phyloP scores from a whole-genome alignment of 2,797 vertebrate species.

The Prionace glauca region DNA sequence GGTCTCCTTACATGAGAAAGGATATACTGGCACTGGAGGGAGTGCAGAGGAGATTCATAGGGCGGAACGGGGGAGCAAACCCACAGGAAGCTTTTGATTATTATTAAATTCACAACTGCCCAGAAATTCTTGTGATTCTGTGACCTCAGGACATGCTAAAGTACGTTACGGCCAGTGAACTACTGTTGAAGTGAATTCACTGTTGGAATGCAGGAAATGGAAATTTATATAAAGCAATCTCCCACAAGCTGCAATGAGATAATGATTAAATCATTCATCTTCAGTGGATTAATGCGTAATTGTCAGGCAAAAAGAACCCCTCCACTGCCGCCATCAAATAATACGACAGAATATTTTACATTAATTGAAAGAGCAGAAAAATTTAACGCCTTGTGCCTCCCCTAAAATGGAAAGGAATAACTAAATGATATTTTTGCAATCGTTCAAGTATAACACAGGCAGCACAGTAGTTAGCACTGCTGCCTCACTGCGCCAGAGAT shows the following conservation, averaged over 20 bases:
- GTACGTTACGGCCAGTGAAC: not conserved
- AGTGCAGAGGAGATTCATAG: too few species aligned
- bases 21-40: too few species aligned
- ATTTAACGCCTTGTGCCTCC: not conserved
- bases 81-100: too few species aligned
- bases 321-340: not conserved
- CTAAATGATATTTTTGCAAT: not conserved
- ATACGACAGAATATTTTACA: not conserved
- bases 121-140: too few species aligned
- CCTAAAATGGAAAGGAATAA: not conserved
- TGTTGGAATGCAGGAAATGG: not conserved
- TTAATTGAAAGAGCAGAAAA: not conserved
- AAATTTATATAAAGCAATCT: not conserved
- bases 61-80: too few species aligned
- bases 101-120: too few species aligned
- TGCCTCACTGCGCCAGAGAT: too few species aligned
- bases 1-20: too few species aligned
- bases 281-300: not conserved
- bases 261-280: not conserved
- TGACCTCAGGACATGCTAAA: not conserved
- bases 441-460: not conserved
- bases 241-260: not conserved
- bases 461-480: too few species aligned
- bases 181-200: not conserved
- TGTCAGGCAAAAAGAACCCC: not conserved